Evolutionary conservation across 2,113 vertebrate genomes (phyloP).

Genomic region (Nettapus auritus): DNA sequence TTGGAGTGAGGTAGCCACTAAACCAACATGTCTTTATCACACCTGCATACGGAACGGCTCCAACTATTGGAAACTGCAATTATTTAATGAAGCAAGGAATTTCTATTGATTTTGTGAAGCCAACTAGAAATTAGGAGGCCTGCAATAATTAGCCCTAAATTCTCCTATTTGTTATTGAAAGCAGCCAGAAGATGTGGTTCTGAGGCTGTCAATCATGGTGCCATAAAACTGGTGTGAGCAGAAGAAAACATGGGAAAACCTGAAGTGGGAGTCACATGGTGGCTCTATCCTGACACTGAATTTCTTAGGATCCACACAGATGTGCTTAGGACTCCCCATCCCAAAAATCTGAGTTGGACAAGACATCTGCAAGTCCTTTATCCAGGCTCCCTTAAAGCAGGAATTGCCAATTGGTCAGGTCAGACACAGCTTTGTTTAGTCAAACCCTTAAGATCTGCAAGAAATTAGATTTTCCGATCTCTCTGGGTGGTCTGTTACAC

Average conservation of each 20-base stretch:
- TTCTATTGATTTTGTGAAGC: slow-evolving; percentile 62
- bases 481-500: background rate
- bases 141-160: slow-evolving; percentile 55
- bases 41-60: background rate
- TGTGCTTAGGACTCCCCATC: background rate
- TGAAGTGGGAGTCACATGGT: accelerated
- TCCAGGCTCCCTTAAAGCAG: background rate
- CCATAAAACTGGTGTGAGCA: background rate
- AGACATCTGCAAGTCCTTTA: background rate
- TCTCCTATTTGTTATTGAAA: slow-evolving; percentile 1
- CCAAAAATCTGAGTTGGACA: background rate
- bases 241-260: background rate
- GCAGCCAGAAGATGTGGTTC: background rate
- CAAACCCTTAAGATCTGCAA: background rate
- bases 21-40: background rate
- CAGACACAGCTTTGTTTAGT: background rate
- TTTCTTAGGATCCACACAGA: background rate
- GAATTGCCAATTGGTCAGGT: background rate
- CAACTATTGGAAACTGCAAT: slow-evolving; percentile 19
- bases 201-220: background rate
- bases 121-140: slow-evolving; percentile 38
- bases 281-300: background rate
- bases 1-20: background rate
- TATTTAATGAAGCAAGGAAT: slow-evolving; percentile 57
- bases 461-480: background rate